A percentile compares a stretch with the other conserved stretches of the same genome.
These are phyloP conservation scores for Laticauda laticaudata DNA, from an alignment of 2,113 vertebrate species.

Conservation along the genomic window DNA sequence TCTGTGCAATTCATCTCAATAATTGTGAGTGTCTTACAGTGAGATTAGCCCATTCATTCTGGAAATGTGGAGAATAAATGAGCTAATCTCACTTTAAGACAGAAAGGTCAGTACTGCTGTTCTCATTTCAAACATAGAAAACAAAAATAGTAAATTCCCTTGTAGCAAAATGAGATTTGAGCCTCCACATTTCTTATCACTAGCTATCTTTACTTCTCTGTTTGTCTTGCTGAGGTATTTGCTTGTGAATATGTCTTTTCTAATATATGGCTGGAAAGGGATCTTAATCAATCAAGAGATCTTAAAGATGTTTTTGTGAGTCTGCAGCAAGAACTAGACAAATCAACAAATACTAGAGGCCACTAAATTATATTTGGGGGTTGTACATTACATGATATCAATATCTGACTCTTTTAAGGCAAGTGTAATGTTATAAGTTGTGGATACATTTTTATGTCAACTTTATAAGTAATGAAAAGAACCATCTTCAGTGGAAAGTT, in stretches of 20 bases:
- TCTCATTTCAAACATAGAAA: slow-evolving; percentile 11
- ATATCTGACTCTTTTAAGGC: not conserved
- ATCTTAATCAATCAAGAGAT: not conserved
- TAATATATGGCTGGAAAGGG: not conserved
- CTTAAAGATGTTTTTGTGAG: not conserved
- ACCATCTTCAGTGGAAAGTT: not conserved
- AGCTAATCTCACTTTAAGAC: not conserved
- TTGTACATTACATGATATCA: not conserved
- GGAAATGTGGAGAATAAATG: slow-evolving; percentile 8
- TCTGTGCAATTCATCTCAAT: slow-evolving; percentile 20
- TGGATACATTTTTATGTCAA: not conserved
- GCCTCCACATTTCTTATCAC: not conserved
- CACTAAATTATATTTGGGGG: slow-evolving; percentile 28
- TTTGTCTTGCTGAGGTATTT: not conserved
- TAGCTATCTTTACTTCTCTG: not conserved
- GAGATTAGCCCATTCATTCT: slow-evolving; percentile 14
- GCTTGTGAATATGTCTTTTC: not conserved
- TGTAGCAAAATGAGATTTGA: not conserved
- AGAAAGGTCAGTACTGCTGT: not conserved
- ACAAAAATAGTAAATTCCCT: not conserved
- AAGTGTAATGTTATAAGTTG: not conserved
- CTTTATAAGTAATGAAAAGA: not conserved
- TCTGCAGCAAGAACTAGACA: not conserved
- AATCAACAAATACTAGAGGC: not conserved
- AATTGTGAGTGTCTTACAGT: not conserved